Percentiles rank a stretch among this genome's conserved stretches.
phyloP scores from a whole-genome alignment of 2,113 vertebrate genomes.

The Paracanthobrama guichenoti region DNA sequence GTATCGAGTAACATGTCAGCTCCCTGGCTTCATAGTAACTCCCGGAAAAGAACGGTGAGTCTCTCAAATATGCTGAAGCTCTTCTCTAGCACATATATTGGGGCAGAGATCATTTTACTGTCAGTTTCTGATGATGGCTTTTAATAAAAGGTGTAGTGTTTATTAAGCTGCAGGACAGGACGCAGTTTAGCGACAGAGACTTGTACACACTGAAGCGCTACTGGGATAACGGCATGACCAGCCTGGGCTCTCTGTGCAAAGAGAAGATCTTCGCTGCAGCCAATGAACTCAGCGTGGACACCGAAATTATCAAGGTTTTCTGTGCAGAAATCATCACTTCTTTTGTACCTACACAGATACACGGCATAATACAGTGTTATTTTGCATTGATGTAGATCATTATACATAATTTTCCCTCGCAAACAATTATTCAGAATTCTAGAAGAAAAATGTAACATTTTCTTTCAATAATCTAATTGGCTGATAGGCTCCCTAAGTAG shows the following conservation, averaged over 20 bases:
- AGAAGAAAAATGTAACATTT: too few relatives aligned
- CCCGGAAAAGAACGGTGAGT: slow-evolving; percentile 98
- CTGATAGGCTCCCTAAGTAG: too few relatives aligned
- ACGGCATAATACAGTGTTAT: background rate
- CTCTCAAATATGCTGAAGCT: background rate
- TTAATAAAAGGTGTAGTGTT: slow-evolving; percentile 41
- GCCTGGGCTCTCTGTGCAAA: slow-evolving; percentile 94
- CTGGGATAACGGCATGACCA: slow-evolving; percentile 99
- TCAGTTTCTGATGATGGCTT: slow-evolving; percentile 2
- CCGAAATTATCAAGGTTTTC: slow-evolving; percentile 96
- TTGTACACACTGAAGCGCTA: slow-evolving; percentile 92
- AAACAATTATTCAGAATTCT: too few relatives aligned
- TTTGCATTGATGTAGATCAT: too few relatives aligned
- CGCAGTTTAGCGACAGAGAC: slow-evolving; percentile 95
- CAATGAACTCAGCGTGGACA: slow-evolving; percentile 92
- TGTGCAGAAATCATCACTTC: background rate
- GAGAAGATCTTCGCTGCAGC: slow-evolving; percentile 97
- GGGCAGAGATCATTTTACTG: background rate
- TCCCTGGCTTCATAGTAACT: slow-evolving; percentile 95
- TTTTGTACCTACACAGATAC: background rate
- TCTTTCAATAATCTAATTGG: too few relatives aligned
- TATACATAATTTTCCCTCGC: too few relatives aligned
- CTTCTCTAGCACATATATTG: background rate
- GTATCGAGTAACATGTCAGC: slow-evolving; percentile 87
- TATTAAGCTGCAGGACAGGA: slow-evolving; percentile 93